Percentiles rank a stretch among this genome's conserved stretches.
phyloP scores from a whole-genome alignment of 2,888 invertebrate genomes.

The Microctonus aethiopoides region DNA sequence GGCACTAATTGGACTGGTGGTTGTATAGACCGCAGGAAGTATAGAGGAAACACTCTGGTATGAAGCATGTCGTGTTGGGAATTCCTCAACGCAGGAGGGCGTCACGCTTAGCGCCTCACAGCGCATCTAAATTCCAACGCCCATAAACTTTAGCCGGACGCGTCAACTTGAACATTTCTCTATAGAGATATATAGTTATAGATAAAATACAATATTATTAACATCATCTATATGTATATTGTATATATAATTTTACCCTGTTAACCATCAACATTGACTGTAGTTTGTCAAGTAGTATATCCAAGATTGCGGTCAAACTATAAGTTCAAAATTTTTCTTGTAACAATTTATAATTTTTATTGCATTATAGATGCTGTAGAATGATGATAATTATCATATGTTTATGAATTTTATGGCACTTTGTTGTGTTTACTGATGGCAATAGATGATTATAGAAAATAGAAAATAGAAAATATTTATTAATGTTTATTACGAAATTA shows the following conservation, averaged over 20 bases:
- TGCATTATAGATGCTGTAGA: no score
- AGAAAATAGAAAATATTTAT: no score
- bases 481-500: slow-evolving; percentile 22
- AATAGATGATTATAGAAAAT: not conserved
- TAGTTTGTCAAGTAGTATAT: no score
- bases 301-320: no score
- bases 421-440: not conserved
- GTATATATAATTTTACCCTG: no score
- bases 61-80: slow-evolving; percentile 37
- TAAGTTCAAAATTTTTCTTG: no score
- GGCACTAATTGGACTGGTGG: not conserved
- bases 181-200: not conserved
- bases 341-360: no score
- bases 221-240: no score
- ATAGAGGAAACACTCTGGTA: slow-evolving; percentile 41
- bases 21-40: not conserved
- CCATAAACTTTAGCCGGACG: slow-evolving; percentile 39
- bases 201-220: not conserved
- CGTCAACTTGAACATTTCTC: slow-evolving; percentile 21
- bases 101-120: slow-evolving; percentile 52
- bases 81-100: slow-evolving; percentile 48
- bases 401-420: no score
- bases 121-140: slow-evolving; percentile 45
- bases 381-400: no score
- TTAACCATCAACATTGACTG: no score